Evolutionary conservation across 2,888 invertebrate genomes (phyloP).

Genomic region (Geophilus truncorum): DNA sequence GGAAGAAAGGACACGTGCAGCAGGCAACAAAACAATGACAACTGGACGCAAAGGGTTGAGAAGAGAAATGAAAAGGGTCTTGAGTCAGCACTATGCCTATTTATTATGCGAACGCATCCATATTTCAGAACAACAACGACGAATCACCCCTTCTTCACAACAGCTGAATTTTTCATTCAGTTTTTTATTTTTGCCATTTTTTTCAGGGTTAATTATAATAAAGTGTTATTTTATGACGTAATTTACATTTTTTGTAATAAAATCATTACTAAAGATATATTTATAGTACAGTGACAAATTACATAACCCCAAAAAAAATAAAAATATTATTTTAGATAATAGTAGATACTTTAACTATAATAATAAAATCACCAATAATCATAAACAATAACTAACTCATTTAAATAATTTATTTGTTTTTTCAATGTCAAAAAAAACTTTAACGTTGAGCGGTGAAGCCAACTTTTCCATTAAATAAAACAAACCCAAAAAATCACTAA

Average conservation of each 20-base stretch:
- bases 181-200: background rate
- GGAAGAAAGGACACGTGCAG: background rate
- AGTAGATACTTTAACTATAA: no score
- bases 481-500: background rate
- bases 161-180: background rate
- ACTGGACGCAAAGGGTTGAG: constrained; percentile 14
- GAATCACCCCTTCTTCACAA: background rate
- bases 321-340: no score
- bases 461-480: no score
- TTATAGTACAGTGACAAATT: no score
- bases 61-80: constrained; percentile 1
- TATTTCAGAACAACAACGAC: constrained; percentile 2
- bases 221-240: background rate
- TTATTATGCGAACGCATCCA: background rate
- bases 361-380: no score
- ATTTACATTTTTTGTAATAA: no score
- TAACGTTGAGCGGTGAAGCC: no score
- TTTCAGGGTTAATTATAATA: background rate
- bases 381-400: no score
- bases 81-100: background rate
- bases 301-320: no score
- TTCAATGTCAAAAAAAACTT: no score
- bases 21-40: constrained; percentile 1
- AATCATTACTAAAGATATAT: no score
- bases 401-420: no score